Conservation (phyloP, 2,797 vertebrate species). For the Bucorvus abyssinicus region DNA sequence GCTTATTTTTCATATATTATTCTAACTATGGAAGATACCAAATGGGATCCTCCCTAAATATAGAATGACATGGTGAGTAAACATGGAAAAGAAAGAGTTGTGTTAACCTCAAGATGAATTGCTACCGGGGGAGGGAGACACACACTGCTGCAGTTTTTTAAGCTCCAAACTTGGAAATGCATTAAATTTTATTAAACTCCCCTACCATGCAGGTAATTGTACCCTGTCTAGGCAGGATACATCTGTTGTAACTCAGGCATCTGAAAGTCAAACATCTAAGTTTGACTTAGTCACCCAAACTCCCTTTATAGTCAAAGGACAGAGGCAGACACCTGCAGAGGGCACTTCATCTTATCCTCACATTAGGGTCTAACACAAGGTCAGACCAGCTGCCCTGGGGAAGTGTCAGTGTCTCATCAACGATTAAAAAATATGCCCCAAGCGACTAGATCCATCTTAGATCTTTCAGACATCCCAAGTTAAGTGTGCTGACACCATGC, state of each 20-base stretch:
- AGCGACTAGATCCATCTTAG: not conserved
- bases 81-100: not conserved
- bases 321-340: not conserved
- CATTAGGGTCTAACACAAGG: fast-evolving
- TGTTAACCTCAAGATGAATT: not conserved
- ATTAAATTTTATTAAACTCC: not conserved
- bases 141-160: not conserved
- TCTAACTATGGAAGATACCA: not conserved
- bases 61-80: not conserved
- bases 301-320: not conserved
- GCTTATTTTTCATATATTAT: not conserved
- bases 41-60: not conserved
- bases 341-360: not conserved
- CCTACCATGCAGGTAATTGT: not conserved
- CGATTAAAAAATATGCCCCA: fast-evolving
- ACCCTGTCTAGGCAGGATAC: not conserved
- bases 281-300: not conserved
- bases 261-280: not conserved
- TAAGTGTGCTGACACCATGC: fast-evolving
- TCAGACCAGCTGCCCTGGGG: not conserved
- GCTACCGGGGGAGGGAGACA: not conserved
- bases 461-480: not conserved
- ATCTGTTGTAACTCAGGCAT: not conserved
- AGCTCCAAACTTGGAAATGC: conserved; percentile 9
- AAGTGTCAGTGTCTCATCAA: not conserved